Conservation (phyloP, 2,888 invertebrate species). For the Thymelicus acteon region DNA sequence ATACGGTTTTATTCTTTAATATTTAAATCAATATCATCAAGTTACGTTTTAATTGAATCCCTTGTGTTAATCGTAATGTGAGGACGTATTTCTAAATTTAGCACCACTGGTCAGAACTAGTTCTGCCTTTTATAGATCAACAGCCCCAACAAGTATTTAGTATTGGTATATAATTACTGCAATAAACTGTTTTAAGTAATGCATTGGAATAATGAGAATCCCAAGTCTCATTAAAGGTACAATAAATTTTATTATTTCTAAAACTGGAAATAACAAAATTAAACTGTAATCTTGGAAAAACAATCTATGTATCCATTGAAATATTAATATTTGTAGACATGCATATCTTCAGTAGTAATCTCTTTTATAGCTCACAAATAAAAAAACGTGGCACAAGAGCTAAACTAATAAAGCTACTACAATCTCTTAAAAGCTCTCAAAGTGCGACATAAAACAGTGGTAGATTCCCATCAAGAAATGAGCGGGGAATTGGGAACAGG, state of each 20-base stretch:
- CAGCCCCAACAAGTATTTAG: conserved; percentile 43
- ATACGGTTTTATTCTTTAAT: not conserved
- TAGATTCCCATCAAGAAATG: conserved; percentile 31
- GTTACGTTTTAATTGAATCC: conserved; percentile 16
- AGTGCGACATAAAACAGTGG: conserved; percentile 11
- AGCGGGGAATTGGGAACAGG: conserved; percentile 34
- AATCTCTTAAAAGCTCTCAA: conserved; percentile 21
- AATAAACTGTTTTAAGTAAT: conserved; percentile 36
- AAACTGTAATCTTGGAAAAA: no score
- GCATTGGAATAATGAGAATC: conserved; percentile 11
- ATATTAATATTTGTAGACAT: no score
- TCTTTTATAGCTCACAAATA: not conserved
- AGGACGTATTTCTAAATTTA: conserved; percentile 70
- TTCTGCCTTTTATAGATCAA: conserved; percentile 67
- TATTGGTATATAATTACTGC: conserved; percentile 33
- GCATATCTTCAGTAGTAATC: not conserved
- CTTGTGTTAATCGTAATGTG: conserved; percentile 51
- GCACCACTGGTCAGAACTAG: conserved; percentile 58
- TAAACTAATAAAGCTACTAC: conserved; percentile 4
- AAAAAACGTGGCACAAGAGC: not conserved
- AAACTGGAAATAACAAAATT: no score
- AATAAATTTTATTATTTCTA: not conserved
- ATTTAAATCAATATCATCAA: not conserved
- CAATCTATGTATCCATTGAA: no score
- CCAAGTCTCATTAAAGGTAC: not conserved